phyloP scores from a whole-genome alignment of 1,140 invertebrate genomes.

The Psilanteris sp. region DNA sequence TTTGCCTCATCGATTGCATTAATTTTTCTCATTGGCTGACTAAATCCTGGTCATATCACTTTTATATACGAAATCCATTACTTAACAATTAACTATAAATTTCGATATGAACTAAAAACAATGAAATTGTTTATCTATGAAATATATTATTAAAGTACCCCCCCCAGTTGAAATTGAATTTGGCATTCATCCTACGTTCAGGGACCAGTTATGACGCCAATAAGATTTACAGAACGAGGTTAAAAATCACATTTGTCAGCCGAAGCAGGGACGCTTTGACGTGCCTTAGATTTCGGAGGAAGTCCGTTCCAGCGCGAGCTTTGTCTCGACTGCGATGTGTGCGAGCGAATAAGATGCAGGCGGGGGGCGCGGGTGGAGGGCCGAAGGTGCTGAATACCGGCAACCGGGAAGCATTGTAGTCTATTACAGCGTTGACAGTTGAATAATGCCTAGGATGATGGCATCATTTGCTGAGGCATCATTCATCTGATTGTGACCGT shows the following conservation, averaged over 20 bases:
- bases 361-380: constrained; percentile 4
- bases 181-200: constrained; percentile 21
- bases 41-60: too few relatives aligned
- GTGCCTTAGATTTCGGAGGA: constrained; percentile 28
- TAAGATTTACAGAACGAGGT: constrained; percentile 30
- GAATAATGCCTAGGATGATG: constrained; percentile 52
- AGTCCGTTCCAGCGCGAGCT: constrained; percentile 6
- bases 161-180: constrained; percentile 16
- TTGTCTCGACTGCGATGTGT: constrained; percentile 16
- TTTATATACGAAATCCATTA: too few relatives aligned
- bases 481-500: constrained; percentile 38
- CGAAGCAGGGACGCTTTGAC: constrained; percentile 9
- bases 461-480: constrained; percentile 52
- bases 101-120: too few relatives aligned
- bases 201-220: constrained; percentile 32
- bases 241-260: constrained; percentile 38
- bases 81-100: too few relatives aligned
- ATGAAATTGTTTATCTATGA: too few relatives aligned
- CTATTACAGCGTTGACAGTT: constrained; percentile 51
- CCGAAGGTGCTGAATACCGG: constrained; percentile 43
- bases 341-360: background rate
- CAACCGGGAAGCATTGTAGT: constrained; percentile 42
- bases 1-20: too few relatives aligned
- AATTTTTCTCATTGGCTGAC: too few relatives aligned
- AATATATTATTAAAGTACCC: too few relatives aligned